Percentiles rank a stretch among this genome's conserved stretches.
These are phyloP conservation scores for Nansenia antarctica DNA, from an alignment of 2,113 vertebrate species.

Conservation along the genomic window DNA sequence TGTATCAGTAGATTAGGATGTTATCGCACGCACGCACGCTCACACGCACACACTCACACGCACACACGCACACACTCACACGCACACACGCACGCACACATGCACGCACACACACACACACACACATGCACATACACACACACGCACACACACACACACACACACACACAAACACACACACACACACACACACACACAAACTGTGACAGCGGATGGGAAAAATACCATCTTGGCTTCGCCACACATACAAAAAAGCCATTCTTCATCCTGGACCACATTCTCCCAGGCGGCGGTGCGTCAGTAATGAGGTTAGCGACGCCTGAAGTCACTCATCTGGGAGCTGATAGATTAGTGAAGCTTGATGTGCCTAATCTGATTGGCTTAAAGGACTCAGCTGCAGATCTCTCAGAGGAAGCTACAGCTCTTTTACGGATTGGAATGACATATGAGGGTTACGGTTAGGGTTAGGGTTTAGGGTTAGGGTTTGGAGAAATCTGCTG, in stretches of 20 bases:
- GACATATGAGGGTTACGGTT: too few relatives aligned
- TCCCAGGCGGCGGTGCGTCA: not conserved
- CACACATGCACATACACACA: too few relatives aligned
- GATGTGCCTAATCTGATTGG: too few relatives aligned
- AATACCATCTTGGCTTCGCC: not conserved
- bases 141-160: constrained; percentile 20
- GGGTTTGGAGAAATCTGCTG: too few relatives aligned
- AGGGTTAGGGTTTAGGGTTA: too few relatives aligned
- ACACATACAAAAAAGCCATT: not conserved
- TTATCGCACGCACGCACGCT: not conserved
- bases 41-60: constrained; percentile 20
- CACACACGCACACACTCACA: too few relatives aligned
- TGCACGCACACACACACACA: too few relatives aligned
- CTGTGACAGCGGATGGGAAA: not conserved
- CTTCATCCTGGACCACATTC: not conserved
- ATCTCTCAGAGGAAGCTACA: not conserved
- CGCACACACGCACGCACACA: too few relatives aligned
- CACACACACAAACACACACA: constrained; percentile 6
- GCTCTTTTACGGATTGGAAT: not conserved
- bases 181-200: constrained; percentile 22
- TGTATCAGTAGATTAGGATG: not conserved
- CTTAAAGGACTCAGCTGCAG: not conserved
- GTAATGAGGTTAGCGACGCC: constrained; percentile 8
- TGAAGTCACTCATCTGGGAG: not conserved
- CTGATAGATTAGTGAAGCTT: not conserved